Base-by-base conservation (phyloP, 1,140 invertebrate genomes). In the Drosophila hydei region DNA sequence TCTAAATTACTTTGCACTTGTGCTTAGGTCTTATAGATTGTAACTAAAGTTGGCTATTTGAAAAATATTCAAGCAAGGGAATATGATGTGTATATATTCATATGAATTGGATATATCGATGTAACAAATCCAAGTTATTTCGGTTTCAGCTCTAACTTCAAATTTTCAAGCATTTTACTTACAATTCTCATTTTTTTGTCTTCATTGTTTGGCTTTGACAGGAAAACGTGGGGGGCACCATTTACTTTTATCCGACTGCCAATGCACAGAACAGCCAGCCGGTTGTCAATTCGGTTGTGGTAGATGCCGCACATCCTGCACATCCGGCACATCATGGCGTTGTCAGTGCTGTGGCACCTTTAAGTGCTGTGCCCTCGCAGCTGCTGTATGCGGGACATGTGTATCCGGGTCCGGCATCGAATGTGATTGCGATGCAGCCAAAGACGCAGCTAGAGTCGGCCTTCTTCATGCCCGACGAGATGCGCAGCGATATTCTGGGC, bases 191-290 rank as follows among this genome's bases (percentile, higher is more conserved):
- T 62, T 48, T 30, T 23, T 19, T 4, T 4, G 3, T 51, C 7
- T 0, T 11, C 1, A 30, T 33, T 12, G 30, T 12, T 42, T 52
- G 27, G 72, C 91, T 36, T 14, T 11, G 91, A 14, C 92, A 98
- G 94, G 97, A 98, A 92, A 97, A 97, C 93, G 96, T 98, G 67
- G 96, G 96, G 47, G 97, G 97, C 18, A 98, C 97, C 16, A 98
- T 97, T 5, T 98, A 98, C 92, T 98, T 98, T 92, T 98, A 97
- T 88, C 93, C 92, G n/a, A 93, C 93, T 89, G 87, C 91, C 65
- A 93, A 92, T 63, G 91, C 91, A 73, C 85, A 92, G 58, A 73
- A 72, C 43, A 79, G 48, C 58, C 88, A 73, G 72, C 64, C 85
- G n/a, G 89, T 91, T 16, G 90, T 85, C 27, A 91, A 90, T 54